A percentile compares a stretch with the other conserved stretches of the same genome.
These are phyloP conservation scores for Geothlypis trichas DNA, from an alignment of 2,113 vertebrate genomes.

Conservation along the genomic window DNA sequence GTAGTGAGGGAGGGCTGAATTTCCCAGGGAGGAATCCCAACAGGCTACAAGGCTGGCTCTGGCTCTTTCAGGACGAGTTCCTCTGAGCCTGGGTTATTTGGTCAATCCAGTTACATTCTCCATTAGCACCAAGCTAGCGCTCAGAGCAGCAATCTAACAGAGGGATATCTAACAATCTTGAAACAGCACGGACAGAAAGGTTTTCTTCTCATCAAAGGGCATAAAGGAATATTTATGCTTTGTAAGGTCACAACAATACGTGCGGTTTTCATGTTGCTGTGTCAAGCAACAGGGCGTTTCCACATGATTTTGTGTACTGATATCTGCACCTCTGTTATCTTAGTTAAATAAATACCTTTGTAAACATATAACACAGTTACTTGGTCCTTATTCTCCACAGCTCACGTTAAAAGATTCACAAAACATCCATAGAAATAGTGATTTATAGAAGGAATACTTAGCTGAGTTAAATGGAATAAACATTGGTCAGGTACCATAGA, in stretches of 20 bases:
- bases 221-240: constrained; percentile 33
- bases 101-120: constrained; percentile 64
- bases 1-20: background rate
- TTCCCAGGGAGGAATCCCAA: background rate
- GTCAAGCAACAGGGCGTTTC: background rate
- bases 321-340: constrained; percentile 68
- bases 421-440: constrained; percentile 73
- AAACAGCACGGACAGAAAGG: constrained; percentile 9
- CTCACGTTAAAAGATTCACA: constrained; percentile 68
- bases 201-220: background rate
- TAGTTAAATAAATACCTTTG: constrained; percentile 69
- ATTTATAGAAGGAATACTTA: constrained; percentile 71
- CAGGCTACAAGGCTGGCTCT: background rate
- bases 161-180: constrained; percentile 23
- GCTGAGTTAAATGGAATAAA: constrained; percentile 66
- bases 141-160: constrained; percentile 42
- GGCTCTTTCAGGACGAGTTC: background rate
- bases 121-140: constrained; percentile 51
- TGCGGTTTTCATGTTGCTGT: background rate
- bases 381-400: constrained; percentile 64
- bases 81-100: constrained; percentile 43
- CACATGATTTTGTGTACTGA: constrained; percentile 31
- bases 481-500: constrained; percentile 52
- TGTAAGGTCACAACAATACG: background rate
- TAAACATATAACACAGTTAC: constrained; percentile 75